These are phyloP conservation scores for Rhyzopertha dominica DNA, from an alignment of 1,140 invertebrate genomes.

Conservation along the genomic window DNA sequence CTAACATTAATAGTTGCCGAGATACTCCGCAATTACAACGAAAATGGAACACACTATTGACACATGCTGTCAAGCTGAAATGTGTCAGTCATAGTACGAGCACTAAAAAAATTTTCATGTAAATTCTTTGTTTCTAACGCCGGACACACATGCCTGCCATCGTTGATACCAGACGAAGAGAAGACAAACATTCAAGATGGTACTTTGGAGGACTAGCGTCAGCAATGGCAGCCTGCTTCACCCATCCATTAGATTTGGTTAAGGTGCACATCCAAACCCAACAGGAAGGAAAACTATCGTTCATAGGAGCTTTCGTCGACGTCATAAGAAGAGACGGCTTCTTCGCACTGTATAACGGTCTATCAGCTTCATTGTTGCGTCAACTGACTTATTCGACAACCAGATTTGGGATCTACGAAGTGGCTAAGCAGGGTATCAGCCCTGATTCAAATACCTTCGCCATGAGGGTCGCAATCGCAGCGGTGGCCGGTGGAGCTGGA, in stretches of 20 bases:
- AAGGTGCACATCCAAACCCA: constrained; percentile 97
- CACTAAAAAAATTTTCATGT: no score
- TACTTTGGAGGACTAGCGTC: constrained; percentile 93
- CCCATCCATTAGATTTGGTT: constrained; percentile 92
- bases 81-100: no score
- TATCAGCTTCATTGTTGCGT: constrained; percentile 87
- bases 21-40: no score
- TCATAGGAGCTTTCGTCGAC: constrained; percentile 62
- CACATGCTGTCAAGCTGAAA: no score
- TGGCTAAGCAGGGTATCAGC: constrained; percentile 53
- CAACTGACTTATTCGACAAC: constrained; percentile 96
- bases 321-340: constrained; percentile 73
- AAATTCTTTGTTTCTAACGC: no score
- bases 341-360: constrained; percentile 88
- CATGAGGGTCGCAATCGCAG: constrained; percentile 72
- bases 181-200: constrained; percentile 62
- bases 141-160: no score
- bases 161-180: no score
- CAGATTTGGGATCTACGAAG: constrained; percentile 94
- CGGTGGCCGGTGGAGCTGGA: constrained; percentile 75
- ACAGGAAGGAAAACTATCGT: constrained; percentile 68
- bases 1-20: no score
- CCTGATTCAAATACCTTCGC: constrained; percentile 52
- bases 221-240: constrained; percentile 86
- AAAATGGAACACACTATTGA: no score